Conservation (phyloP, 1,140 invertebrate genomes). For the Ooceraea biroi region DNA sequence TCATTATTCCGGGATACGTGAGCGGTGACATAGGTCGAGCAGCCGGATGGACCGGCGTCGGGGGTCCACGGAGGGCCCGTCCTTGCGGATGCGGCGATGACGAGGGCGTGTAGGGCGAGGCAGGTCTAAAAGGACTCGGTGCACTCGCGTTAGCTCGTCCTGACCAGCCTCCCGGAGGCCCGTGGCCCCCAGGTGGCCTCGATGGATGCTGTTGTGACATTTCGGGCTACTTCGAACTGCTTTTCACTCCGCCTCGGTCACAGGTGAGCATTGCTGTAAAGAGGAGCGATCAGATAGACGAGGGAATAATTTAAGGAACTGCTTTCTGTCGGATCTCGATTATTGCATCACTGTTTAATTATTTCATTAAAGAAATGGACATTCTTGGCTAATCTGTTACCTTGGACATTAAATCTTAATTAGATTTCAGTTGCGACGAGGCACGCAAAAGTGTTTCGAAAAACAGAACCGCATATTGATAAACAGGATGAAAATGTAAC, state of each 20-base stretch:
- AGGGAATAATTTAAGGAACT: too few species aligned
- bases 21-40: constrained; percentile 79
- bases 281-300: not conserved
- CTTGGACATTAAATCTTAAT: constrained; percentile 13
- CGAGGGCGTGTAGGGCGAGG: constrained; percentile 56
- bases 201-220: constrained; percentile 86
- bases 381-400: not conserved
- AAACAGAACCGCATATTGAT: not conserved
- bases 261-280: constrained; percentile 77
- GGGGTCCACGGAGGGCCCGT: constrained; percentile 61
- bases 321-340: not conserved
- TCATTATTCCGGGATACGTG: constrained; percentile 76
- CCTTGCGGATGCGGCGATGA: constrained; percentile 66
- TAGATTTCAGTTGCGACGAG: not conserved
- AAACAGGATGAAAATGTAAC: not conserved
- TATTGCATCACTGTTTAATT: not conserved
- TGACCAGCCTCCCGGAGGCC: constrained; percentile 72
- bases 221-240: constrained; percentile 69
- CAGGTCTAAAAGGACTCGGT: constrained; percentile 65
- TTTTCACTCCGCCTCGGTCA: constrained; percentile 42
- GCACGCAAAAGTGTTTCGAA: not conserved
- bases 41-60: constrained; percentile 74
- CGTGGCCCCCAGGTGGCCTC: constrained; percentile 84
- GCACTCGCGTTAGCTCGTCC: constrained; percentile 77
- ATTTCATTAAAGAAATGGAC: not conserved